Base-by-base conservation (phyloP, 23 tunicate species). In the Botrylloides violaceus region DNA sequence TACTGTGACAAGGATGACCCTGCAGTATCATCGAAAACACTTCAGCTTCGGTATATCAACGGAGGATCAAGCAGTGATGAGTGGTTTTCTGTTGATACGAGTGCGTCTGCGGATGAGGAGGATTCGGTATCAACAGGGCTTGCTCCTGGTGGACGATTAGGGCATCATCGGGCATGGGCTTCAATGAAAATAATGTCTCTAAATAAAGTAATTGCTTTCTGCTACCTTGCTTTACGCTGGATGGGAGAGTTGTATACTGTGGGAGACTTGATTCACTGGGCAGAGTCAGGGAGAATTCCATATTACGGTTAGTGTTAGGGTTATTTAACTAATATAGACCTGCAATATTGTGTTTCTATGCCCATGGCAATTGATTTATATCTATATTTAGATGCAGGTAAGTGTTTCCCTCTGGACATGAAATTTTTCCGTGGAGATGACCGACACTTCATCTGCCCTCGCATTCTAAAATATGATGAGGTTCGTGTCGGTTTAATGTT, bases 181-280 rank as follows among this genome's bases (percentile, higher is more conserved):
- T n/a, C 20, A 37, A 7, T 68, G 26, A 68, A 35, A 29, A 33
- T 22, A 33, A 30, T 72, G 65, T 49, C 37, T 23, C 12, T 0
- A 6, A 53, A 1, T 29, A 80, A 71, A 59, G 38, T 80, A 1
- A 47, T 80, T 26, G 39, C 71, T 3, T 61, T 80, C 4, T 59
- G 66, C 23, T 71, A 71, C 65, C 30, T 80, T 15, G 71, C 71
- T 37, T 38, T 80, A 48, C 78, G 66, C 34, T 80, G 84, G 84
- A 70, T 76, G 59, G 63, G 63, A 29, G 84, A 80, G 62, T 70
- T 39, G 7, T 32, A 71, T 2, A 80, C 84, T 15, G 29, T 71
- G 36, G 84, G 78, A 26, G 84, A 80, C 43, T 48, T 80, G 6
- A 48, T 80, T 22, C 29, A 59, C 30, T 80, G 84, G 84, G 39